Evolutionary conservation across 2,113 vertebrate species (phyloP), one percentile per base, ranked within the genome.

Genomic region (Gila orcuttii): DNA sequence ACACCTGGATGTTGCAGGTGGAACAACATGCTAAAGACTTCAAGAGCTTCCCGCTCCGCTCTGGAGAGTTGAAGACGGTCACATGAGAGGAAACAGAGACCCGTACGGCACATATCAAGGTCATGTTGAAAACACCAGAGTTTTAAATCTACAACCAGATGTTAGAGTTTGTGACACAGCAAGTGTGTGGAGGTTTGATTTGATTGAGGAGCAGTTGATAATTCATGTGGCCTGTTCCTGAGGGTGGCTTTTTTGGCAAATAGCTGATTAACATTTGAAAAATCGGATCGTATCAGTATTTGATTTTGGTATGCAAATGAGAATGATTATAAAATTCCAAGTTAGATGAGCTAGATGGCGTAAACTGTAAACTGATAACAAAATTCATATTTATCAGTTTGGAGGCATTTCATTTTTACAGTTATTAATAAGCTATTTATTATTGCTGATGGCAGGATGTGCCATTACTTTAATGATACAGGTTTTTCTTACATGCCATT

Each of bases 371-470:
- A 57, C 52, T 57, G 19, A 57, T 57, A 71, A 42, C 68, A 71
- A 2, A 4, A 39, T 71, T 39, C 19, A 39, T 39, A 0, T 71
- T 71, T 21, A n/a, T 73, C 69, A 42, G 33, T 71, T 71, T 39
- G 33, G 33, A 39, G 36, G 21, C 69, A n/a, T 73, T 73, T 73
- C 11, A 75, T 75, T 74, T 25, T 25, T 17, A 28, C 25, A 73
- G 69, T 50, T 6, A 50, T 28, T 4, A 2, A 75, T 28, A 52
- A 17, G 50, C 4, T 52, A 28, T 47, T 50, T 47, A 42, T 50
- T 75, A 75, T 75, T 9, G n/a, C 42, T 75, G 73, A 74, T 28
- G 73, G 33, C 64, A 15, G 6, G 64, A 42, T 73, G 69, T 23
- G 4, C 45, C 69, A 6, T 36, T 19, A 71, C 23, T 25, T n/a